These are phyloP conservation scores for Coenonympha glycerion DNA, from an alignment of 2,888 invertebrate genomes.

Conservation along the genomic window DNA sequence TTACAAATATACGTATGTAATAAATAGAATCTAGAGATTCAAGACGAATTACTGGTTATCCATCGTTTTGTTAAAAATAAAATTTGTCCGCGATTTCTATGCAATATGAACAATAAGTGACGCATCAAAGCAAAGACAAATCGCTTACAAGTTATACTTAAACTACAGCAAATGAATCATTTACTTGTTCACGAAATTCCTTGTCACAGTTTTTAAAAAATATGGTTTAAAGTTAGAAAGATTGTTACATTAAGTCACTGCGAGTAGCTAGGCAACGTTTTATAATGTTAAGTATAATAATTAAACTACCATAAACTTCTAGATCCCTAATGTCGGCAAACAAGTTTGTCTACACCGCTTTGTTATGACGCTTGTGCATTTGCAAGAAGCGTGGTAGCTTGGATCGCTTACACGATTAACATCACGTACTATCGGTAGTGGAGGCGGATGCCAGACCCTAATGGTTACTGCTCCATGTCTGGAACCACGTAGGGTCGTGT, in stretches of 20 bases:
- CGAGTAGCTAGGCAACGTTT: no score
- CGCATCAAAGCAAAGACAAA: background rate
- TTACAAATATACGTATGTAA: no score
- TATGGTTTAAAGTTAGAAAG: no score
- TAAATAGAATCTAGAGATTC: background rate
- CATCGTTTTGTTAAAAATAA: background rate
- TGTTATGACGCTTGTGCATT: background rate
- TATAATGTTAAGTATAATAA: background rate
- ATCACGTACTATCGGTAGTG: background rate
- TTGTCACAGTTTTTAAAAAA: no score
- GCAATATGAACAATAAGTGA: background rate
- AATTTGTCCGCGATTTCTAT: background rate
- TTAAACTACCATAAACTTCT: background rate
- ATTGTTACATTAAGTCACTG: no score
- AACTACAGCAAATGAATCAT: background rate
- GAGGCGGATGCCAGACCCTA: constrained; percentile 12
- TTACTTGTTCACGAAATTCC: no score
- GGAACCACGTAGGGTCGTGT: constrained; percentile 18
- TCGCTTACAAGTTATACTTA: background rate
- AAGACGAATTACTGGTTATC: background rate
- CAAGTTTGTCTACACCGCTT: background rate
- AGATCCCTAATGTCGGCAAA: background rate
- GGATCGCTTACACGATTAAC: background rate
- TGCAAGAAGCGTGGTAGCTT: background rate
- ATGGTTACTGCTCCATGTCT: constrained; percentile 12